Percentiles rank a stretch among this genome's conserved stretches.
phyloP scores from a whole-genome alignment of 2,113 vertebrate genomes.

The Phycodurus eques region DNA sequence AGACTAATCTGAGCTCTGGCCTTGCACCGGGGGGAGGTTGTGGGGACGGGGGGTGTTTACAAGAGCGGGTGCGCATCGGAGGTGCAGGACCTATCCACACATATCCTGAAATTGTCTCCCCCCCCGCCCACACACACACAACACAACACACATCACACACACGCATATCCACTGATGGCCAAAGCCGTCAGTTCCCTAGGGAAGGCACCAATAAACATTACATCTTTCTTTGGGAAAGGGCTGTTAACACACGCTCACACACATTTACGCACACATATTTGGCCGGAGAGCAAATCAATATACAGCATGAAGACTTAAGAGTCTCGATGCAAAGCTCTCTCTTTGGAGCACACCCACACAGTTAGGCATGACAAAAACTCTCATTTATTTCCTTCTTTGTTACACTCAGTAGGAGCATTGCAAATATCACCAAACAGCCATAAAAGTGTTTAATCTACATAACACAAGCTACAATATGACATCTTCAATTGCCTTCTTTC shows the following conservation, averaged over 20 bases:
- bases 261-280: conserved; percentile 34
- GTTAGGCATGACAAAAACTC: conserved; percentile 10
- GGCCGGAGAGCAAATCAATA: conserved; percentile 51
- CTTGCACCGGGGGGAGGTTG: conserved; percentile 45
- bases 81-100: conserved; percentile 41
- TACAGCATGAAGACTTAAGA: conserved; percentile 21
- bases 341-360: conserved; percentile 3
- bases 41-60: conserved; percentile 52
- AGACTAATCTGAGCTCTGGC: conserved; percentile 72
- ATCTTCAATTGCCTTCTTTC: background rate
- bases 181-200: conserved; percentile 37
- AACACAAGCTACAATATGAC: background rate
- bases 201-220: conserved; percentile 54
- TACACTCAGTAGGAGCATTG: conserved; percentile 5
- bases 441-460: conserved; percentile 10
- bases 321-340: conserved; percentile 13
- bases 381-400: conserved; percentile 18
- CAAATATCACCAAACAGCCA: background rate
- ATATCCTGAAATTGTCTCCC: conserved; percentile 19
- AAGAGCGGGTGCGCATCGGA: conserved; percentile 41
- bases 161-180: conserved; percentile 32
- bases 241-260: conserved; percentile 35
- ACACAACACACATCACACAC: background rate
- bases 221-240: conserved; percentile 54
- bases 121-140: conserved; percentile 12